Base-by-base conservation (phyloP, 1,140 invertebrate species). In the Caenorhabditis inopinata region DNA sequence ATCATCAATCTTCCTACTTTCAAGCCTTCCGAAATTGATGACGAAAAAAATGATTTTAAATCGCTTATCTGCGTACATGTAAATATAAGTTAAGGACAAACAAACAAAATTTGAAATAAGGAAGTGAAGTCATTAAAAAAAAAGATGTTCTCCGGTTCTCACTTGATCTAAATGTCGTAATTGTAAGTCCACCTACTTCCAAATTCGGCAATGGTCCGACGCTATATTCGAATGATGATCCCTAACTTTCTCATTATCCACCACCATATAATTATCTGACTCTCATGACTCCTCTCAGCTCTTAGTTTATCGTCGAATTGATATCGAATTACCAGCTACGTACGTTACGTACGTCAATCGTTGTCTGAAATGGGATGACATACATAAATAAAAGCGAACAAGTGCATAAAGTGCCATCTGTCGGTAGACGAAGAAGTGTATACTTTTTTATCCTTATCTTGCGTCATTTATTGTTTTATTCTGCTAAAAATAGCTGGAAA, bases 261-360 rank as follows among this genome's bases (percentile, higher is more conserved):
- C 32, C 38, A 21, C 32, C 3, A 38, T 42, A 7, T 42, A 42
- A 68, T 68, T 68, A 68, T 68, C 58, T 32, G 29, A 7, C 58
- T 68, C 58, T 32, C 58, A 68, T 68, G 58, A 68, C 58, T 25
- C 38, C 58, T 9, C 27, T n/a, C n/a, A 38, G 58, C 58, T 68
- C 58, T 68, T 68, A 29, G 58, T 68, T 42, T 68, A 68, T 68
- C 32, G 58, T 68, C 58, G 9, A n/a, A 68, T 68, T 68, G 58
- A 68, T 68, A 68, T 68, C 58, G n/a, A 38, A 68, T 68, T 68
- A 68, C 58, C 58, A 68, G 32, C 12, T 21, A 25, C 35, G 29
- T 58, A 32, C 27, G 21, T 53, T 21, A 16, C 27, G 27, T 68
- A 68, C 58, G 58, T 68, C 58, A 68, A 68, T 68, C 58, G 58